A percentile compares a stretch with the other conserved stretches of the same genome.
Evolutionary conservation across 1,140 invertebrate genomes (phyloP).

Genomic region (Scaptomyza graminum): DNA sequence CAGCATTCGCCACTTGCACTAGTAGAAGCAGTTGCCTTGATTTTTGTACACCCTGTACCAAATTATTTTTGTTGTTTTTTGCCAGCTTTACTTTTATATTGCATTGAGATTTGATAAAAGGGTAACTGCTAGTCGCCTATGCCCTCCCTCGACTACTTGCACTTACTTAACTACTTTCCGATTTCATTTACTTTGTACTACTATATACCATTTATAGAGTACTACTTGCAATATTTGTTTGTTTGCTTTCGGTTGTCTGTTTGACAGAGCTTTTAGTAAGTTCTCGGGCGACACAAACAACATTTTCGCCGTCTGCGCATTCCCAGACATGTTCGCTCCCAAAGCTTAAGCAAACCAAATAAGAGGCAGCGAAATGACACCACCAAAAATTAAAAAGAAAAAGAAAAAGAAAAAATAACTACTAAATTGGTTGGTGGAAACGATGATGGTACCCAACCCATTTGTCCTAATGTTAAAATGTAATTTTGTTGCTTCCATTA

Average conservation of each 20-base stretch:
- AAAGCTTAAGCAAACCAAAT: slow-evolving; percentile 1
- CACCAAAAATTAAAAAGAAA: not conserved
- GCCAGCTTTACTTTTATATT: not conserved
- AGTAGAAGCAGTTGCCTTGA: not conserved
- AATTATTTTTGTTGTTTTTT: not conserved
- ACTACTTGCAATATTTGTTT: slow-evolving; percentile 9
- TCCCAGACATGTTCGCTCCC: slow-evolving; percentile 1
- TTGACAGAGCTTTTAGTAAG: slow-evolving; percentile 12
- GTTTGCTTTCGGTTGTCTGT: slow-evolving; percentile 13
- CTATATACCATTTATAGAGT: not conserved
- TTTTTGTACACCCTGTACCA: slow-evolving; percentile 1
- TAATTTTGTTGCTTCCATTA: not conserved
- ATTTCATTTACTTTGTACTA: not conserved
- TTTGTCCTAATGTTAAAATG: not conserved
- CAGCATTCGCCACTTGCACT: slow-evolving; percentile 10
- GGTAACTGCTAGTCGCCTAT: slow-evolving; percentile 3
- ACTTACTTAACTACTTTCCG: not conserved
- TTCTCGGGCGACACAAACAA: not conserved
- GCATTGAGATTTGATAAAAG: not conserved
- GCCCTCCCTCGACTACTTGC: slow-evolving; percentile 3
- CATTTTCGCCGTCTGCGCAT: slow-evolving; percentile 6
- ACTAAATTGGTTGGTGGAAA: too few relatives aligned
- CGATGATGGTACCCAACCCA: too few relatives aligned
- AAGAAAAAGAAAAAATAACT: too few relatives aligned
- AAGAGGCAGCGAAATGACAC: not conserved